Conservation (phyloP, 2,888 invertebrate species). For the Gerris lacustris region DNA sequence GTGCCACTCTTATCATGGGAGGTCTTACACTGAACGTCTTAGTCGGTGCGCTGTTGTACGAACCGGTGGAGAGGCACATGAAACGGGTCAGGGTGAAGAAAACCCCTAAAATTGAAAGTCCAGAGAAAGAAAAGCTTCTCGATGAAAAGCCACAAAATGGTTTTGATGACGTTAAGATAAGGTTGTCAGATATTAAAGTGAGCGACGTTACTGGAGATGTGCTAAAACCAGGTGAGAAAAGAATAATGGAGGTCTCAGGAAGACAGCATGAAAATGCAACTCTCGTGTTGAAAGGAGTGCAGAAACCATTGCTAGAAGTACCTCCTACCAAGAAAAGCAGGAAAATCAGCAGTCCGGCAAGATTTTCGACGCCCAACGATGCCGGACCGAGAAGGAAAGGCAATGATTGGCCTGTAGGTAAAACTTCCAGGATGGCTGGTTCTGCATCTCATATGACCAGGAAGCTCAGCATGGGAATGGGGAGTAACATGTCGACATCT, state of each 20-base stretch:
- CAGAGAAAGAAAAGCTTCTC: not conserved
- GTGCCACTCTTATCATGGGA: conserved; percentile 67
- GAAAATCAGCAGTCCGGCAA: not conserved
- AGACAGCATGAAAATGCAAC: not conserved
- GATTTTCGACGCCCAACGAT: not conserved
- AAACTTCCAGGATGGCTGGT: not conserved
- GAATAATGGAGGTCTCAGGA: not conserved
- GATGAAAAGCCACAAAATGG: conserved; percentile 1
- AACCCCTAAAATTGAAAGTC: not conserved
- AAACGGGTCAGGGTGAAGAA: conserved; percentile 43
- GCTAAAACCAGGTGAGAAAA: conserved; percentile 6
- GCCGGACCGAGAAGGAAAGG: not conserved
- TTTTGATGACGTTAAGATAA: conserved; percentile 1
- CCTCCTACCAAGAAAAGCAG: not conserved
- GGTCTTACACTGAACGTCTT: conserved; percentile 71
- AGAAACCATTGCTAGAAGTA: not conserved
- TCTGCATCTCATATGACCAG: conserved; percentile 28
- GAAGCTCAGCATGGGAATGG: conserved; percentile 36
- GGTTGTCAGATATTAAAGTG: conserved; percentile 4
- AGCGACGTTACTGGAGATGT: conserved; percentile 3
- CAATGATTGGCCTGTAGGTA: not conserved
- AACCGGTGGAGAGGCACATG: conserved; percentile 71
- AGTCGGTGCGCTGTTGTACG: conserved; percentile 71
- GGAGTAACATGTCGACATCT: conserved; percentile 60
- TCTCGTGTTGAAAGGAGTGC: not conserved